These are phyloP conservation scores for Mus minutoides DNA, from an alignment of 2,797 vertebrate genomes.

Conservation along the genomic window DNA sequence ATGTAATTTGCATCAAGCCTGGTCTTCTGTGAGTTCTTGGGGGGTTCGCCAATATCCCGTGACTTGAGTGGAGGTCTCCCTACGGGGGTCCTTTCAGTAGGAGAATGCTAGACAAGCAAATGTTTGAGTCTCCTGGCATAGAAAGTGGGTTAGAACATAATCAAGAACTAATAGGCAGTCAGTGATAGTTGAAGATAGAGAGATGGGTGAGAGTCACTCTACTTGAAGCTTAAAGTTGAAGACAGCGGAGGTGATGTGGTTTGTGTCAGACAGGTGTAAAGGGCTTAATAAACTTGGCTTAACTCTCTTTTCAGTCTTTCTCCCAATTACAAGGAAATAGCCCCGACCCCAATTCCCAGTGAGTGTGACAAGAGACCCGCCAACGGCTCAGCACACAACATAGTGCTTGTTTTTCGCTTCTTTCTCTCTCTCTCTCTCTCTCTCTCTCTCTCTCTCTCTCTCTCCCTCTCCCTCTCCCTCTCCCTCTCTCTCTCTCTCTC, in stretches of 20 bases:
- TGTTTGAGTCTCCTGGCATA: background rate
- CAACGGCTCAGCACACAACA: too few relatives aligned
- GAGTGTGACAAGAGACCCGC: background rate
- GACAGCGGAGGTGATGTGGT: background rate
- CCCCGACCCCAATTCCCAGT: background rate
- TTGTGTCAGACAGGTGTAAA: background rate
- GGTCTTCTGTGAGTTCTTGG: too few relatives aligned
- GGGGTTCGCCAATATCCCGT: too few relatives aligned
- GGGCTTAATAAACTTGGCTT: background rate
- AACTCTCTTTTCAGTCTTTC: background rate
- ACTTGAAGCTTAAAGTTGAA: background rate
- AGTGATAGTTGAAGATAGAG: background rate
- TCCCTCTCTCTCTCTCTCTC: too few relatives aligned
- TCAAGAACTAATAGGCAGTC: background rate
- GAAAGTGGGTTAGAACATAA: background rate
- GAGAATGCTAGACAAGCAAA: background rate
- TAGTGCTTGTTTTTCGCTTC: too few relatives aligned
- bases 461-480: too few relatives aligned
- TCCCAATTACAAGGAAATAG: background rate
- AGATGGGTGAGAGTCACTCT: background rate
- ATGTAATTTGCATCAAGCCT: too few relatives aligned
- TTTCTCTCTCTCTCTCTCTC: too few relatives aligned
- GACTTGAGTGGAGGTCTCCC: too few relatives aligned
- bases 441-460: too few relatives aligned
- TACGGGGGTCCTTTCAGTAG: too few relatives aligned